Evolutionary conservation across 2,113 vertebrate species (phyloP), one percentile per base, ranked within the genome.

Genomic region (Antennarius striatus): DNA sequence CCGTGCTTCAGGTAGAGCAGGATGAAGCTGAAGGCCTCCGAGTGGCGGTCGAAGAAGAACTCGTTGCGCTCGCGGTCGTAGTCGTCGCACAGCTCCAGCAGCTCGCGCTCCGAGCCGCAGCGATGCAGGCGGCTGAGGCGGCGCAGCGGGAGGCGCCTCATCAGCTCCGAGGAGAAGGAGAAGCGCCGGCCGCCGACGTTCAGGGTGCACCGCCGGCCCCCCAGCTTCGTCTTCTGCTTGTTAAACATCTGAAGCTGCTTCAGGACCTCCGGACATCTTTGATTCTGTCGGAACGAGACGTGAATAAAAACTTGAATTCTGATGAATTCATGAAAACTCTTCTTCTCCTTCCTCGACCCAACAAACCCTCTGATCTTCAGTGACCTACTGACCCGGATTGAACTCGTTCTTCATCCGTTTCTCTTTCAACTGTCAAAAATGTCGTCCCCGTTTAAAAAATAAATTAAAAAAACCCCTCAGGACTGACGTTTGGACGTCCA

Each of bases 41-140:
- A 92, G 91, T 99, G 97, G 9, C 96, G 90, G 92, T 99, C 97
- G 68, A 99, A 99, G 90, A 99, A 99, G 73, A 95, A 98, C 85
- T 99, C 96, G 76, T 99, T 98, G 17, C 94, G 90, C 79, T 99
- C 97, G 3, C 89, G 92, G 87, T 99, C 97, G 63, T 96, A 98
- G 91, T 99, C 97, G 73, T 99, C 97, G 70, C 97, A 99, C 85
- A 98, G 94, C 89, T 99, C 95, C 67, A 99, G 91, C 82, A 96
- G 93, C 91, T 98, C 97, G 75, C 95, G 92, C 91, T 98, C 97
- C 0, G 96, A 96, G 46, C 88, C 93, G 75, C 97, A 98, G 85
- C 91, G 91, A 86, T 96, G 95, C 73, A 99, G 88, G 59, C 95
- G 94, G 76, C 96, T 97, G 73, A 97, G 95, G 52, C 97, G 92